These are phyloP conservation scores for Calosoma granatense DNA, from an alignment of 1,140 invertebrate genomes.

Conservation along the genomic window DNA sequence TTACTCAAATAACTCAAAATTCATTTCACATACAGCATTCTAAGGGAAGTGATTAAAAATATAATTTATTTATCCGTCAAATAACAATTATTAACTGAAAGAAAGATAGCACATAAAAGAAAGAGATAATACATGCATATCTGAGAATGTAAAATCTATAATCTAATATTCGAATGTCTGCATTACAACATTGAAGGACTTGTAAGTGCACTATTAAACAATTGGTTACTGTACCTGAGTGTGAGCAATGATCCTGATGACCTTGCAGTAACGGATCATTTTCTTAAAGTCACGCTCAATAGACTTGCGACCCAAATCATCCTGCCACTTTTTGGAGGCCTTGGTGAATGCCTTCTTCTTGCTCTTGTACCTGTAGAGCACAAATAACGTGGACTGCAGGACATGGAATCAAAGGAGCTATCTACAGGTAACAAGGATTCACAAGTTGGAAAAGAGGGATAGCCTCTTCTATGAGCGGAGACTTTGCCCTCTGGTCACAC, in stretches of 20 bases:
- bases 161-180: no score
- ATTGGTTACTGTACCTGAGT: conserved; percentile 68
- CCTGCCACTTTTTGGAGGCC: conserved; percentile 96
- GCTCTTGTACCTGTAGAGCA: conserved; percentile 84
- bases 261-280: conserved; percentile 97
- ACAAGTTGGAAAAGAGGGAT: conserved; percentile 27
- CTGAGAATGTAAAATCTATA: no score
- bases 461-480: conserved; percentile 56
- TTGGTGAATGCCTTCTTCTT: conserved; percentile 99
- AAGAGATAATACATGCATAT: no score
- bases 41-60: no score
- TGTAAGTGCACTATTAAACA: not conserved
- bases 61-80: no score
- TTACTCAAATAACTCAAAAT: conserved; percentile 8
- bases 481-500: conserved; percentile 33
- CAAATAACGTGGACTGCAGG: conserved; percentile 12
- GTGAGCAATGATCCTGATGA: conserved; percentile 93
- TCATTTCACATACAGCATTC: no score
- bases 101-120: conserved; percentile 11
- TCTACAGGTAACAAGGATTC: conserved; percentile 2
- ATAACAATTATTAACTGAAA: no score
- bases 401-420: conserved; percentile 11
- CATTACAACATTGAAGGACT: not conserved
- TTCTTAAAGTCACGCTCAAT: conserved; percentile 96
- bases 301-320: conserved; percentile 89